Conservation (phyloP, 1,140 invertebrate genomes). For the Laodelphax striatellus region DNA sequence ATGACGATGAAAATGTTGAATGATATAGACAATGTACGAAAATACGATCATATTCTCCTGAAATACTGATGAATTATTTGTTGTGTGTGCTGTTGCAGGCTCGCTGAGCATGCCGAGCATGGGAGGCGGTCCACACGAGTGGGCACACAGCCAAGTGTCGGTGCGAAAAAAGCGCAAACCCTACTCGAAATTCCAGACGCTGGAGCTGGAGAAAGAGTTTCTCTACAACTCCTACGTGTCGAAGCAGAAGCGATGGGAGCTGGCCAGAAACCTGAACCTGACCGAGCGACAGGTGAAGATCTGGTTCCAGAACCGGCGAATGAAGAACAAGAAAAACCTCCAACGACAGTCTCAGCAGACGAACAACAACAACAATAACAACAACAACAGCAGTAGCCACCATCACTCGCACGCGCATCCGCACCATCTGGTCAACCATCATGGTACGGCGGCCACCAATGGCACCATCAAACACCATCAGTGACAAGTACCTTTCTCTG, state of each 20-base stretch:
- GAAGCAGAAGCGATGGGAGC: constrained; percentile 94
- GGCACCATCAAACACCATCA: constrained; percentile 68
- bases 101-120: constrained; percentile 42
- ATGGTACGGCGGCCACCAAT: constrained; percentile 43
- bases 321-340: constrained; percentile 98
- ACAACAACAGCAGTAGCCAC: constrained; percentile 34
- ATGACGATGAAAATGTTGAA: no score
- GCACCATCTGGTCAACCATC: constrained; percentile 48
- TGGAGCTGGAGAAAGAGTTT: constrained; percentile 96
- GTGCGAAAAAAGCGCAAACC: constrained; percentile 95
- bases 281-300: constrained; percentile 92
- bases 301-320: constrained; percentile 95
- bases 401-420: constrained; percentile 47
- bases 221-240: constrained; percentile 93
- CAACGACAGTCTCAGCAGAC: constrained; percentile 72
- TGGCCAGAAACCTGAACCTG: constrained; percentile 83
- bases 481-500: constrained; percentile 76
- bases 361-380: constrained; percentile 64
- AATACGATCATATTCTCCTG: no score
- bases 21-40: no score
- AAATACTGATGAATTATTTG: neutral
- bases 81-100: constrained; percentile 40
- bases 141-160: constrained; percentile 76
- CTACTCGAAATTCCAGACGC: constrained; percentile 91
- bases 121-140: constrained; percentile 67